A percentile compares a stretch with the other conserved stretches of the same genome.
Evolutionary conservation across 2,113 vertebrate genomes (phyloP).

Genomic region (Megaptera novaeangliae): DNA sequence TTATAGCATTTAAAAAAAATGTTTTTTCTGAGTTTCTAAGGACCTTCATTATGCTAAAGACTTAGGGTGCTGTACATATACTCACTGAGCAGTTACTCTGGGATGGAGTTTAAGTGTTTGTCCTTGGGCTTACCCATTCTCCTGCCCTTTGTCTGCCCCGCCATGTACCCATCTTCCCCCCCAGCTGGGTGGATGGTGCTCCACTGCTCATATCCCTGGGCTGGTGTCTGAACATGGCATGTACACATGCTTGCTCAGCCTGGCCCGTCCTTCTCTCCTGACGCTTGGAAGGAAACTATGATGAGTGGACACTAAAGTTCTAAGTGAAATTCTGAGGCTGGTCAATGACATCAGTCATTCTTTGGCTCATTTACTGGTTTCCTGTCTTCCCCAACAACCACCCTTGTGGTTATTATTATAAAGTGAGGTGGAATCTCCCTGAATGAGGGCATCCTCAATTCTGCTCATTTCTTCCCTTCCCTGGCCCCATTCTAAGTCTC

Average conservation of each 20-base stretch:
- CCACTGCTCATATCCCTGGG: not conserved
- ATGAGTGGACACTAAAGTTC: not conserved
- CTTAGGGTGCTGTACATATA: not conserved
- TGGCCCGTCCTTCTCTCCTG: not conserved
- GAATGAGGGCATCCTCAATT: not conserved
- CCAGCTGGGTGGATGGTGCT: rapidly evolving
- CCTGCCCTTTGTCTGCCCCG: not conserved
- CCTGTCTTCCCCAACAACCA: not conserved
- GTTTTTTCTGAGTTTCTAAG: not conserved
- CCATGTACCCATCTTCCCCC: rapidly evolving
- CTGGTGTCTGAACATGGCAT: not conserved
- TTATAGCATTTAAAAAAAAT: not conserved
- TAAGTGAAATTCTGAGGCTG: not conserved
- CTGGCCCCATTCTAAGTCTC: not conserved
- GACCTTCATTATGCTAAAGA: not conserved
- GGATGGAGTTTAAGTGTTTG: not conserved
- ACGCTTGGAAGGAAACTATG: not conserved
- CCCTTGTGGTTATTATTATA: not conserved
- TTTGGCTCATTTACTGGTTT: not conserved
- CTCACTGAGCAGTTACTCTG: not conserved
- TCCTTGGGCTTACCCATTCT: not conserved
- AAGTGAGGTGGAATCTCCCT: not conserved
- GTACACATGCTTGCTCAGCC: not conserved
- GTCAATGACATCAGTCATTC: not conserved
- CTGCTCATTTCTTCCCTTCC: not conserved